Conservation (phyloP, 2,888 invertebrate genomes). For the Keiferia lycopersicella region DNA sequence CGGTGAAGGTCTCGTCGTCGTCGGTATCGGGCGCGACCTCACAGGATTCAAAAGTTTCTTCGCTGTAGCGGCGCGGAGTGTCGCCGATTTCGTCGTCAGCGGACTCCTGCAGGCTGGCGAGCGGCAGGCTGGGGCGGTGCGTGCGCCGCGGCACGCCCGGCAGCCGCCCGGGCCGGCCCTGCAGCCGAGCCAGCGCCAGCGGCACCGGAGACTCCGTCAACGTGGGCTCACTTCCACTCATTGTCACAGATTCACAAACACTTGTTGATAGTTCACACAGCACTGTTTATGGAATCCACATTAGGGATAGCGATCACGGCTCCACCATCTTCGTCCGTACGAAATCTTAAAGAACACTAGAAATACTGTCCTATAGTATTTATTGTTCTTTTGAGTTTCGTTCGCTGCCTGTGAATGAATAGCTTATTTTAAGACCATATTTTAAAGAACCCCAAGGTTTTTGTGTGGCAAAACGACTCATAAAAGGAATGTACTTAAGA, state of each 20-base stretch:
- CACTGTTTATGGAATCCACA: slow-evolving; percentile 45
- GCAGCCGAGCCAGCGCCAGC: slow-evolving; percentile 69
- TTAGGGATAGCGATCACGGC: slow-evolving; percentile 47
- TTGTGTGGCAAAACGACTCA: slow-evolving; percentile 43
- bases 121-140: slow-evolving; percentile 70
- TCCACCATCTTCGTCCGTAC: slow-evolving; percentile 57
- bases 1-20: slow-evolving; percentile 67
- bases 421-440: slow-evolving; percentile 8
- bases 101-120: slow-evolving; percentile 72
- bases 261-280: slow-evolving; percentile 42
- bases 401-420: slow-evolving; percentile 28
- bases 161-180: slow-evolving; percentile 58
- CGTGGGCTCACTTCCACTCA: slow-evolving; percentile 72
- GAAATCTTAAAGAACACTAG: slow-evolving; percentile 44
- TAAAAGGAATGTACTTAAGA: not conserved
- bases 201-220: slow-evolving; percentile 76
- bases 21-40: slow-evolving; percentile 58
- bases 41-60: slow-evolving; percentile 49
- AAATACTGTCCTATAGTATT: slow-evolving; percentile 40
- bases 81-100: slow-evolving; percentile 51
- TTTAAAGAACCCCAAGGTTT: slow-evolving; percentile 33
- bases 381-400: slow-evolving; percentile 39
- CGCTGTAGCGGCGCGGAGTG: slow-evolving; percentile 68
- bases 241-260: slow-evolving; percentile 52
- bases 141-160: slow-evolving; percentile 52